These are phyloP conservation scores for Myripristis jacobus DNA, from an alignment of 2,797 vertebrate species.

Conservation along the genomic window DNA sequence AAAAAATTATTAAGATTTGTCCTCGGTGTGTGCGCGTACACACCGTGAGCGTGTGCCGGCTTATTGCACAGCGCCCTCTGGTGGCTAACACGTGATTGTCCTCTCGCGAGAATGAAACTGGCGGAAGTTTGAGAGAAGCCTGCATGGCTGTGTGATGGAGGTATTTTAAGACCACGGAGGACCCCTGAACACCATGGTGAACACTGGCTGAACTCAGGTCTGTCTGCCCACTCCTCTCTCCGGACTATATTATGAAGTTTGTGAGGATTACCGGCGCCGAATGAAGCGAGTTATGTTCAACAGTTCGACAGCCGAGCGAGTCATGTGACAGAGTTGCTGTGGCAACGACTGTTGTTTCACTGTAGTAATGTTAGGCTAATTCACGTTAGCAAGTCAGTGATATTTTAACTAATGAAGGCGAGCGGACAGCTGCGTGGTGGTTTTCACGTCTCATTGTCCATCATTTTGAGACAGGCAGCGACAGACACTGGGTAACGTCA, in stretches of 20 bases:
- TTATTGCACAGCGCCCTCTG: neutral
- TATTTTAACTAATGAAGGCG: neutral
- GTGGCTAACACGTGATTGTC: neutral
- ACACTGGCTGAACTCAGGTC: conserved; percentile 62
- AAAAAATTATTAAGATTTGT: too few species aligned
- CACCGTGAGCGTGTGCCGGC: too few species aligned
- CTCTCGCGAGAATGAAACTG: conserved; percentile 64
- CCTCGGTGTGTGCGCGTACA: too few species aligned
- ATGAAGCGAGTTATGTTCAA: conserved; percentile 27
- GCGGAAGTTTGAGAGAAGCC: neutral
- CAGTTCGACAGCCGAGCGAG: conserved; percentile 64
- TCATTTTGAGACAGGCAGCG: neutral
- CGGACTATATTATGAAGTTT: too few species aligned
- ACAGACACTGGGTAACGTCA: neutral
- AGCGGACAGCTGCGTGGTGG: neutral
- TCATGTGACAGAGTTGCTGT: conserved; percentile 79
- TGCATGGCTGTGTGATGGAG: too few species aligned
- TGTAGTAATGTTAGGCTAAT: conserved; percentile 29
- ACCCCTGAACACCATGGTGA: too few species aligned
- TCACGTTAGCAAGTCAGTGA: neutral
- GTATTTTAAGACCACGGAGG: too few species aligned
- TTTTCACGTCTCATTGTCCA: neutral
- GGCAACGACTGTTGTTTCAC: conserved; percentile 78
- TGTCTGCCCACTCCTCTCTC: conserved; percentile 11
- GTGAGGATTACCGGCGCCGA: too few species aligned